Conservation (phyloP, 1,140 invertebrate genomes). For the Caenorhabditis remanei region DNA sequence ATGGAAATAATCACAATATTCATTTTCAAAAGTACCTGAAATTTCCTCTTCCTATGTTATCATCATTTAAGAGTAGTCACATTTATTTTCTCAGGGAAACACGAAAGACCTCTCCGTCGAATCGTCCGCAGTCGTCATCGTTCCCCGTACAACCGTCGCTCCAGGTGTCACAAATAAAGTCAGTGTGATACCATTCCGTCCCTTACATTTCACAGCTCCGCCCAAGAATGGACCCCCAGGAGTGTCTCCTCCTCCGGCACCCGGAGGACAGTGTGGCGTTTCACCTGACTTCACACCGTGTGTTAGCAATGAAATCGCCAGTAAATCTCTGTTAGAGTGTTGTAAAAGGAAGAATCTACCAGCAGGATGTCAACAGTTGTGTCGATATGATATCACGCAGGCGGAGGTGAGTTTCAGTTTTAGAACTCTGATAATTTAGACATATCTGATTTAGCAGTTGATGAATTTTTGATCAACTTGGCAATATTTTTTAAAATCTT, state of each 20-base stretch:
- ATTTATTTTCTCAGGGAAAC: slow-evolving; percentile 23
- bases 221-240: slow-evolving; percentile 1
- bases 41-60: no score
- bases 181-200: slow-evolving; percentile 43
- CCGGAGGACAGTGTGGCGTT: slow-evolving; percentile 50
- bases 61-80: no score
- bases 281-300: slow-evolving; percentile 63
- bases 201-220: slow-evolving; percentile 1
- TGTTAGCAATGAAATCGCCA: slow-evolving; percentile 58
- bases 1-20: no score
- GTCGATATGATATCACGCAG: slow-evolving; percentile 66
- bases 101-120: slow-evolving; percentile 34
- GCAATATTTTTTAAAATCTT: neutral
- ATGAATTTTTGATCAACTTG: no score
- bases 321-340: slow-evolving; percentile 58
- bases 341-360: slow-evolving; percentile 63
- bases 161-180: slow-evolving; percentile 43
- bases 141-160: slow-evolving; percentile 8
- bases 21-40: no score
- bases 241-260: neutral
- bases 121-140: neutral
- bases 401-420: slow-evolving; percentile 52
- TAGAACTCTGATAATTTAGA: slow-evolving; percentile 3
- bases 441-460: no score
- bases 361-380: slow-evolving; percentile 61